Base-by-base conservation (phyloP, 2,113 vertebrate genomes). In the Notechis scutatus region DNA sequence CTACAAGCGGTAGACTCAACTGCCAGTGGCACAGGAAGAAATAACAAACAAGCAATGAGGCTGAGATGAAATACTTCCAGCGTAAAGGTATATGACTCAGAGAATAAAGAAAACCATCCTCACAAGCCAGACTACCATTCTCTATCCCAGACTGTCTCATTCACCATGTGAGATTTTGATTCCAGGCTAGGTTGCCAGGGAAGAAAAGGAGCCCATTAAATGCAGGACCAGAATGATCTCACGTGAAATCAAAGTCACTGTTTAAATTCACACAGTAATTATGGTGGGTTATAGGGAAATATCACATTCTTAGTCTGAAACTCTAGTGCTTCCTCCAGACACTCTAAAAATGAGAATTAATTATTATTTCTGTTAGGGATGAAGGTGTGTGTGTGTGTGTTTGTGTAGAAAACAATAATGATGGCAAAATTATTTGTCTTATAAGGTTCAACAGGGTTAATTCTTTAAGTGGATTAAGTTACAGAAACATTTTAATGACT, bases 401-500 rank as follows among this genome's bases (percentile, higher is more conserved):
- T 8, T 50, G 47, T 50, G 8, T 50, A 50, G 34, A 59, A 59
- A 69, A 91, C 64, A 85, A 14, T 88, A 87, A 92, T 81, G 55
- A 91, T 47, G 15, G 1, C 92, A 24, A 85, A 91, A 91, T 96
- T 89, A 81, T 8, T 42, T 81, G 0, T 92, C 92, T 94, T 86
- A 90, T 23, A 94, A 91, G 42, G 15, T 18, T 18, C 47, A 45
- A 85, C 4, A 74, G 9, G 81, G 0, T 91, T 88, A 86, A 24
- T 94, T 92, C 69, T 88, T 89, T 87, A 91, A 95, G 54, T 50
- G 20, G 29, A 81, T 89, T 64, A 94, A 94, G 92, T 52, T n/a
- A 94, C 10, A 94, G 12, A 86, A 64, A 11, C 29, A 52, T 47
- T 39, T 6, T 8, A n/a, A 10, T 85, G 88, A 86, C 93, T 50